Evolutionary conservation across 2,113 vertebrate species (phyloP).

Genomic region (Anas platyrhynchos): DNA sequence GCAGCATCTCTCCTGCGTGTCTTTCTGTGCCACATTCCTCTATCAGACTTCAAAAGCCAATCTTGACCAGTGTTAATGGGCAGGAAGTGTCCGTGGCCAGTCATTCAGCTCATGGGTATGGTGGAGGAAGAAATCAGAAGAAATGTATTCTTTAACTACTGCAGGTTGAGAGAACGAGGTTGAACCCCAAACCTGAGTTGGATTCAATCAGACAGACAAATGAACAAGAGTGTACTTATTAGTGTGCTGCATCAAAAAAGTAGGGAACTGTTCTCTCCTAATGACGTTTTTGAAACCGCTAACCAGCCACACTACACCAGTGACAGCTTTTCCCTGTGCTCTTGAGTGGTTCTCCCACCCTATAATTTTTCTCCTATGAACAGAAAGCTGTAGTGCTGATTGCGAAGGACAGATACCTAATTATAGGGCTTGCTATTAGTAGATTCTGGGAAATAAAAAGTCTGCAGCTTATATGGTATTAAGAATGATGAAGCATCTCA

Average conservation of each 20-base stretch:
- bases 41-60: background rate
- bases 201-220: background rate
- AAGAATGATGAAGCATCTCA: constrained; percentile 37
- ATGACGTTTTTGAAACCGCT: background rate
- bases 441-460: constrained; percentile 42
- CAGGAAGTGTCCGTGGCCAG: background rate
- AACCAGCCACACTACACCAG: background rate
- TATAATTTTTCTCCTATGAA: background rate
- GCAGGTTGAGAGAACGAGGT: background rate
- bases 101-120: background rate
- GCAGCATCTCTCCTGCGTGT: background rate
- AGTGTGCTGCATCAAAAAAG: background rate
- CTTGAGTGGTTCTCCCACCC: background rate
- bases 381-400: constrained; percentile 8
- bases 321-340: constrained; percentile 26
- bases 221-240: background rate
- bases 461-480: background rate
- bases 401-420: constrained; percentile 38
- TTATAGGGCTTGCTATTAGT: constrained; percentile 45
- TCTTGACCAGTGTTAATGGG: background rate
- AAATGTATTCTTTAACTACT: background rate
- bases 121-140: background rate
- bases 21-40: background rate
- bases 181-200: background rate
- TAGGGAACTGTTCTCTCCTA: background rate